These are phyloP conservation scores for Schlechtendalia chinensis DNA, from an alignment of 1,140 invertebrate genomes.

Conservation along the genomic window DNA sequence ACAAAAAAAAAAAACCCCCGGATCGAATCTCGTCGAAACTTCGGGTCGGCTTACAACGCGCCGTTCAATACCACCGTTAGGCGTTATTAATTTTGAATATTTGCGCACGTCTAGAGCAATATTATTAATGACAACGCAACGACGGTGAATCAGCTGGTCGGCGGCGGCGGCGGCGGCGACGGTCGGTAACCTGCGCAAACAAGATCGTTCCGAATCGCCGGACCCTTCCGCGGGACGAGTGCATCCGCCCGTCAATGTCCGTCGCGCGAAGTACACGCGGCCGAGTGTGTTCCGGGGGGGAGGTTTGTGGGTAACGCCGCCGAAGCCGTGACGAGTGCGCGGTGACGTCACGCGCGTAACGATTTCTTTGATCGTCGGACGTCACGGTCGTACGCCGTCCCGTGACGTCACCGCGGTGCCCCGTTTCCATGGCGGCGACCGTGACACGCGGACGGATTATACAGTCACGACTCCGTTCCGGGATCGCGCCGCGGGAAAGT, in stretches of 20 bases:
- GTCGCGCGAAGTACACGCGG: not conserved
- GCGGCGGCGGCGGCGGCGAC: not conserved
- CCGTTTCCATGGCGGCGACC: conserved; percentile 18
- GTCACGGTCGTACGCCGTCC: not conserved
- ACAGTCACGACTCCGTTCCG: too few relatives aligned
- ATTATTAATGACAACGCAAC: not conserved
- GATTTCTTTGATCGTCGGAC: conserved; percentile 31
- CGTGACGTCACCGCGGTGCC: conserved; percentile 10
- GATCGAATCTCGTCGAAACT: too few relatives aligned
- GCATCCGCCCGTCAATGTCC: not conserved
- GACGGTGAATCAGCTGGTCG: too few relatives aligned
- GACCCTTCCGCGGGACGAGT: not conserved
- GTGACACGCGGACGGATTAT: conserved; percentile 9
- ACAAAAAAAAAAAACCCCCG: too few relatives aligned
- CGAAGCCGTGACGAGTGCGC: not conserved
- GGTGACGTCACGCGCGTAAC: conserved; percentile 2
- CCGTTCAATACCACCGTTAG: too few relatives aligned
- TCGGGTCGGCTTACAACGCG: too few relatives aligned
- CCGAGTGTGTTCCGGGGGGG: too few relatives aligned
- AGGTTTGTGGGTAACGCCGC: not conserved
- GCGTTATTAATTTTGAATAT: too few relatives aligned
- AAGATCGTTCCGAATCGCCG: not conserved
- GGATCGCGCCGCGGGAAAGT: too few relatives aligned
- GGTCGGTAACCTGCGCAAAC: not conserved
- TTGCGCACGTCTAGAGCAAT: too few relatives aligned